A percentile compares a stretch with the other conserved stretches of the same genome.
phyloP scores from a whole-genome alignment of 1,140 invertebrate genomes.

The Nebria ingens region DNA sequence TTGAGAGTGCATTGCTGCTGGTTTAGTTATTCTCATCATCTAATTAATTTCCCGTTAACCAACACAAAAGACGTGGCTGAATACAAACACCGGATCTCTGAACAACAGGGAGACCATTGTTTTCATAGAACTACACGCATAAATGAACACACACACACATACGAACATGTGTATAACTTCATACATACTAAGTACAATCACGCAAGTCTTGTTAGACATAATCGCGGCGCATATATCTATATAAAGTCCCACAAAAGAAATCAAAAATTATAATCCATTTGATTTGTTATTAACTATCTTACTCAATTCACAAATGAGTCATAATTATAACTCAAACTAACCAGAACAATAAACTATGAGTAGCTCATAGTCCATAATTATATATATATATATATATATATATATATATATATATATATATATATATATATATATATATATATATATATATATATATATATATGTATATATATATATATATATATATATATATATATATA shows the following conservation, averaged over 20 bases:
- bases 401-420: not conserved
- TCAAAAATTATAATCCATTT: too few relatives aligned
- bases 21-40: not conserved
- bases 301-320: too few relatives aligned
- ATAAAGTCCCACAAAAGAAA: too few relatives aligned
- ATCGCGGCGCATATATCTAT: not conserved
- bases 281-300: too few relatives aligned
- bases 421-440: not conserved
- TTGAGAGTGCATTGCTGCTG: not conserved
- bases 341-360: too few relatives aligned
- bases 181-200: not conserved
- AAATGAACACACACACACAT: not conserved
- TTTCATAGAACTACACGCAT: not conserved
- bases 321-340: too few relatives aligned
- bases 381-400: not conserved
- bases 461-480: not conserved
- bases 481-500: not conserved
- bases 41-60: constrained; percentile 5
- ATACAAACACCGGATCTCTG: constrained; percentile 6
- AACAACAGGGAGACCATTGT: not conserved
- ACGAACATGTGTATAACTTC: not conserved
- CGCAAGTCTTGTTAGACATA: not conserved
- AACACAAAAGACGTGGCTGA: constrained; percentile 4
- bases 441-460: not conserved
- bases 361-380: too few relatives aligned